A percentile compares a stretch with the other conserved stretches of the same genome.
Evolutionary conservation across 2,888 invertebrate species (phyloP).

Genomic region (Rhogogaster chlorosoma): DNA sequence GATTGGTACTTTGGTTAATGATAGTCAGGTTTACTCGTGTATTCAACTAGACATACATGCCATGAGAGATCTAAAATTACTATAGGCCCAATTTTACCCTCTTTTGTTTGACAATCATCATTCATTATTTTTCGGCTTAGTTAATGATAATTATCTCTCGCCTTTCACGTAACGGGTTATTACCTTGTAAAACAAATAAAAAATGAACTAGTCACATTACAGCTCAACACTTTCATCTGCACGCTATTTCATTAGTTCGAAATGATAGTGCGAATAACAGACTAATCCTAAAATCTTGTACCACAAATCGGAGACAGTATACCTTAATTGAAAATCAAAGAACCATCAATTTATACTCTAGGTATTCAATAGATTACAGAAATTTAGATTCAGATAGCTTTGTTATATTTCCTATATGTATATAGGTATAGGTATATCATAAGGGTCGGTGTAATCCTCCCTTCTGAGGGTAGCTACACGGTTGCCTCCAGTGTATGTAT

Average conservation of each 20-base stretch:
- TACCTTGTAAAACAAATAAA: neutral
- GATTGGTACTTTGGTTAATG: slow-evolving; percentile 23
- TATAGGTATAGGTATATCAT: neutral
- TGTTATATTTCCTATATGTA: neutral
- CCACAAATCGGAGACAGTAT: neutral
- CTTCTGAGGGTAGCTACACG: slow-evolving; percentile 3
- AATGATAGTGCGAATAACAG: neutral
- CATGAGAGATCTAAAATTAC: slow-evolving; percentile 9
- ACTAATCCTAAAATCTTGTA: neutral
- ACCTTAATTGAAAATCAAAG: neutral
- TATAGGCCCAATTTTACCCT: slow-evolving; percentile 12
- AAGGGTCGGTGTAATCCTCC: slow-evolving; percentile 28
- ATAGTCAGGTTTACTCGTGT: slow-evolving; percentile 21
- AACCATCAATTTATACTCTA: neutral
- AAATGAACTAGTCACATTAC: neutral
- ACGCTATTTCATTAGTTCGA: neutral
- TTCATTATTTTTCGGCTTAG: slow-evolving; percentile 8
- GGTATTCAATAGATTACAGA: neutral
- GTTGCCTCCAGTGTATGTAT: slow-evolving; percentile 25
- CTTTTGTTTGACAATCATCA: slow-evolving; percentile 32
- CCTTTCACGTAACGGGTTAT: neutral
- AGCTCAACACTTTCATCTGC: neutral
- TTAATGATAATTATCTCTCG: neutral
- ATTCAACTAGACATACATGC: neutral
- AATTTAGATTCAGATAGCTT: slow-evolving; percentile 30